Percentiles rank a stretch among this genome's conserved stretches.
Conservation (phyloP, 1,140 invertebrate genomes). For the Pogonognathellus flavescens region DNA sequence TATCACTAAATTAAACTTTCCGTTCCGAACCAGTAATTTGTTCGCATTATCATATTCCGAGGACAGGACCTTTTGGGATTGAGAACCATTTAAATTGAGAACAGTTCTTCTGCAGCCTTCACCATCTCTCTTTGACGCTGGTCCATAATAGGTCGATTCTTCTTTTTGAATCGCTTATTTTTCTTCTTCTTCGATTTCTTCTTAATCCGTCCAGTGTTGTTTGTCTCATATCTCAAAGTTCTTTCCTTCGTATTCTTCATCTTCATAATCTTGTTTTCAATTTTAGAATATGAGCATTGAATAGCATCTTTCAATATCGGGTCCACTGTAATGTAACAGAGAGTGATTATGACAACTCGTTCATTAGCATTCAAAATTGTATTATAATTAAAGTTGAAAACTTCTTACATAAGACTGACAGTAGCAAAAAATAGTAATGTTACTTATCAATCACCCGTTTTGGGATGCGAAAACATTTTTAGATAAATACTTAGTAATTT, state of each 20-base stretch:
- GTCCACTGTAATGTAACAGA: background rate
- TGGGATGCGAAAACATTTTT: background rate
- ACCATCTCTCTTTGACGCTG: background rate
- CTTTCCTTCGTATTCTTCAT: background rate
- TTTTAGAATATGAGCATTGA: conserved; percentile 2
- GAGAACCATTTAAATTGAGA: too few relatives aligned
- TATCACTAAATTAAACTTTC: too few relatives aligned
- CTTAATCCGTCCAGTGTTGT: background rate
- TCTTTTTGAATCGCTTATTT: background rate
- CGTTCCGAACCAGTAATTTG: too few relatives aligned
- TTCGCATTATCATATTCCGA: too few relatives aligned
- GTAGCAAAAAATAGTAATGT: too few relatives aligned
- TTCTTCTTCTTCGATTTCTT: background rate
- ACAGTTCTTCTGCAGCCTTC: background rate
- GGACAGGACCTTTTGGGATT: too few relatives aligned
- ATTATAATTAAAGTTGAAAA: too few relatives aligned
- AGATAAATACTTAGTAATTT: too few relatives aligned
- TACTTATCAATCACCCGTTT: too few relatives aligned
- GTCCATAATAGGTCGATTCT: background rate
- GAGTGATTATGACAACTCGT: background rate
- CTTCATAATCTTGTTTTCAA: background rate
- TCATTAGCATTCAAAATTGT: too few relatives aligned
- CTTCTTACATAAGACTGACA: too few relatives aligned
- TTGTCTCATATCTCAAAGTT: background rate
- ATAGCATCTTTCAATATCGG: conserved; percentile 28